Evolutionary conservation across 2,797 vertebrate genomes (phyloP).

Genomic region (Perodicticus potto): DNA sequence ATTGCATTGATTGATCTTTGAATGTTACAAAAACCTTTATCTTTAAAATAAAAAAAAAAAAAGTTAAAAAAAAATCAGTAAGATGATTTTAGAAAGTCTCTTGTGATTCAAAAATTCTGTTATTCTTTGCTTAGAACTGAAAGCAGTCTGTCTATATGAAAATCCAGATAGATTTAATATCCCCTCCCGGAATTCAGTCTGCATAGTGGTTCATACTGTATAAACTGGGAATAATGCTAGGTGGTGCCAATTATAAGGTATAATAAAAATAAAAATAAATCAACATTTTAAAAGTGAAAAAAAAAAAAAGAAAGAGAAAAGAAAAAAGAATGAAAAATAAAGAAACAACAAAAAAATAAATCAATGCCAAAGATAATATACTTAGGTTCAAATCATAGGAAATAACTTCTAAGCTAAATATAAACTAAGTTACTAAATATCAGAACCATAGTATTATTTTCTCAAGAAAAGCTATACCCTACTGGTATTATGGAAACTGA

Average conservation of each 20-base stretch:
- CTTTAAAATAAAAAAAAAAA: no score
- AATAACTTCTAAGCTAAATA: slow-evolving; percentile 27
- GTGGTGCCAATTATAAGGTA: background rate
- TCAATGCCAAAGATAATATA: slow-evolving; percentile 14
- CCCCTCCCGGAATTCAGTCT: background rate
- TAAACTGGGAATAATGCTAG: background rate
- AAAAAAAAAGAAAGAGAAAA: no score
- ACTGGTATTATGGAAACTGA: background rate
- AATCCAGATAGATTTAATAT: background rate
- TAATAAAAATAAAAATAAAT: slow-evolving; percentile 3
- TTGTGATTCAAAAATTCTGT: background rate
- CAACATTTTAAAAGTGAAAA: background rate
- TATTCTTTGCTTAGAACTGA: background rate
- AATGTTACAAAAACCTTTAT: no score
- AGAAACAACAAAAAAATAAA: background rate
- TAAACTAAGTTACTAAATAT: slow-evolving; percentile 11
- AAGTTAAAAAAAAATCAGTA: no score
- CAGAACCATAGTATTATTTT: background rate
- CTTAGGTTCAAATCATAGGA: background rate
- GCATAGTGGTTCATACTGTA: rapidly evolving
- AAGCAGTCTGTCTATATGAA: background rate
- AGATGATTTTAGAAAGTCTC: background rate
- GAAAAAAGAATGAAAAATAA: slow-evolving; percentile 27
- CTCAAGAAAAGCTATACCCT: slow-evolving; percentile 25
- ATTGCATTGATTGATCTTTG: no score